A percentile compares a stretch with the other conserved stretches of the same genome.
Conservation (phyloP, 2,113 vertebrate species). For the Leucosticte australis region DNA sequence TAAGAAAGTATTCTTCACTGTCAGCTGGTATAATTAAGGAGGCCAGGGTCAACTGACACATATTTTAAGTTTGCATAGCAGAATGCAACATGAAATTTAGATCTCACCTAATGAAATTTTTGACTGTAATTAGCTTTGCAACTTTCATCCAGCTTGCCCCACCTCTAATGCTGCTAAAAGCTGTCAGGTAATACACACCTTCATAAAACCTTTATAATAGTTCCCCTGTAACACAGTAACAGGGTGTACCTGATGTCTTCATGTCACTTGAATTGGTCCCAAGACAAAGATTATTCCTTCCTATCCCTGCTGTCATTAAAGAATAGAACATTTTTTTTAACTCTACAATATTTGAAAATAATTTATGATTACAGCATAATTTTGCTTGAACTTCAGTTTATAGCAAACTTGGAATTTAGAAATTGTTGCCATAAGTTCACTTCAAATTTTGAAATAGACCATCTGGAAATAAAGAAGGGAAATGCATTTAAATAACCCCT, state of each 20-base stretch:
- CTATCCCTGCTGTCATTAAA: neutral
- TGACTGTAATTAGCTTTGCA: neutral
- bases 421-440: neutral
- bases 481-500: neutral
- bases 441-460: neutral
- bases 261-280: neutral
- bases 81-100: neutral
- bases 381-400: neutral
- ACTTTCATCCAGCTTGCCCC: neutral
- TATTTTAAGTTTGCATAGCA: neutral
- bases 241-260: neutral
- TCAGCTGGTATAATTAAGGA: neutral
- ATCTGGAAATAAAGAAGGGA: neutral
- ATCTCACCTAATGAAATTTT: neutral
- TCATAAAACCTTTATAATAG: neutral
- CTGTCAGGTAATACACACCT: neutral
- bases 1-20: neutral
- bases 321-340: neutral
- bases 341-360: neutral
- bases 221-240: neutral
- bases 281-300: neutral
- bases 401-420: neutral
- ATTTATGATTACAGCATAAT: neutral
- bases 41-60: rapidly evolving
- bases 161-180: neutral